These are phyloP conservation scores for Dendropsophus ebraccatus DNA, from an alignment of 2,113 vertebrate species.

Conservation along the genomic window DNA sequence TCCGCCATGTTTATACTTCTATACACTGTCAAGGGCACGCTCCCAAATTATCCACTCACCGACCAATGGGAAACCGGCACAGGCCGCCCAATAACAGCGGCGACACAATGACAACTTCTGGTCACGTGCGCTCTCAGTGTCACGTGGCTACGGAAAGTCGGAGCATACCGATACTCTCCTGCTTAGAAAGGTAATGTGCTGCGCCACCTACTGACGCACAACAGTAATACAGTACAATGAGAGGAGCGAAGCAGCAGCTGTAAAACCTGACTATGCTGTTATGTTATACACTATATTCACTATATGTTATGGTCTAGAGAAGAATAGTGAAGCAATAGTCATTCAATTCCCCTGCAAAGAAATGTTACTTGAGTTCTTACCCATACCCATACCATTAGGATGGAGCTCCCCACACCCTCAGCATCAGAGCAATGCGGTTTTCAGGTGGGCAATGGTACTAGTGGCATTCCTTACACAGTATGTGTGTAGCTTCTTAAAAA, in stretches of 20 bases:
- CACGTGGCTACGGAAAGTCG: background rate
- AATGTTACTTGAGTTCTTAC: too few species aligned
- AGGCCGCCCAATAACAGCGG: background rate
- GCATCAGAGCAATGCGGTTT: too few species aligned
- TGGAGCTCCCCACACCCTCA: too few species aligned
- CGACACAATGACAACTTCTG: background rate
- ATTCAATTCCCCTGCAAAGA: too few species aligned
- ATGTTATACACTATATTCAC: too few species aligned
- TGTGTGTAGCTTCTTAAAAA: too few species aligned
- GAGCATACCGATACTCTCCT: background rate
- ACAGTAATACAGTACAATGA: background rate
- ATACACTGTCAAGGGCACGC: constrained; percentile 53
- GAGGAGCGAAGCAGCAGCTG: background rate
- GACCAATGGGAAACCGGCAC: background rate
- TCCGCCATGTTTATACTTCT: constrained; percentile 44
- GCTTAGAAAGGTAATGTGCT: background rate
- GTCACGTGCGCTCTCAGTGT: background rate
- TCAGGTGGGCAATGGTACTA: too few species aligned
- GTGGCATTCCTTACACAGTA: too few species aligned
- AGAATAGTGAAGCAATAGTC: too few species aligned
- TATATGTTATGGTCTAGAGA: too few species aligned
- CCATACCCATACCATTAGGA: too few species aligned
- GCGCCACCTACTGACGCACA: background rate
- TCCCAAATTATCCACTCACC: background rate
- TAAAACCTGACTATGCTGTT: too few species aligned